Percentiles rank a stretch among this genome's conserved stretches.
Evolutionary conservation across 2,113 vertebrate genomes (phyloP).

Genomic region (Fregetta grallaria): DNA sequence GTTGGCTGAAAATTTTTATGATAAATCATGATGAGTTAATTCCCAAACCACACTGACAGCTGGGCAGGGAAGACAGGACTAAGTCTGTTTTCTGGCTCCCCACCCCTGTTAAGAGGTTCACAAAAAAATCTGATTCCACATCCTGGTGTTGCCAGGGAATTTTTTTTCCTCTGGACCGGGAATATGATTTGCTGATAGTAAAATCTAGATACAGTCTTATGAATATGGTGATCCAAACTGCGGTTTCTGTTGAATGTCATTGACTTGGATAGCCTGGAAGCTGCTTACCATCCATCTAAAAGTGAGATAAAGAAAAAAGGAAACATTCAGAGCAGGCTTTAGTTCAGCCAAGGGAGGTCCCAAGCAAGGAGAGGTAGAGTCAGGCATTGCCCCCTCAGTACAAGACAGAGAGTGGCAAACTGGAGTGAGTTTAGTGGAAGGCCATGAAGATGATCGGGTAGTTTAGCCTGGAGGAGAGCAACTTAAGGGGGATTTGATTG

Average conservation of each 20-base stretch:
- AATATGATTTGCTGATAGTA: not conserved
- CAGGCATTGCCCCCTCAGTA: not conserved
- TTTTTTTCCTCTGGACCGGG: not conserved
- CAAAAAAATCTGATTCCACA: not conserved
- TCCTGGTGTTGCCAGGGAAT: not conserved
- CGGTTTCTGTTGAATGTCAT: not conserved
- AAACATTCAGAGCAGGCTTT: not conserved
- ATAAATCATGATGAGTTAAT: constrained; percentile 42
- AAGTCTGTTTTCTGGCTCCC: not conserved
- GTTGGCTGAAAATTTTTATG: constrained; percentile 33
- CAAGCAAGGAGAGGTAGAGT: not conserved
- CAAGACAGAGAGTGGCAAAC: not conserved
- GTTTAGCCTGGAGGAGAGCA: not conserved
- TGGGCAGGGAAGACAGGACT: not conserved
- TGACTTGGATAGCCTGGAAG: not conserved
- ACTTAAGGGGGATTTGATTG: not conserved
- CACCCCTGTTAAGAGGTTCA: not conserved
- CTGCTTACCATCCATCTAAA: not conserved
- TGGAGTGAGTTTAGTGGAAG: not conserved
- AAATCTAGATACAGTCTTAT: not conserved
- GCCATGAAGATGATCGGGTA: not conserved
- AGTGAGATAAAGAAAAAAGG: not conserved
- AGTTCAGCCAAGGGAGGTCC: not conserved
- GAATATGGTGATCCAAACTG: not conserved
- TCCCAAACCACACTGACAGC: constrained; percentile 16